These are phyloP conservation scores for Lucifuga dentata DNA, from an alignment of 2,113 vertebrate genomes.

Conservation along the genomic window DNA sequence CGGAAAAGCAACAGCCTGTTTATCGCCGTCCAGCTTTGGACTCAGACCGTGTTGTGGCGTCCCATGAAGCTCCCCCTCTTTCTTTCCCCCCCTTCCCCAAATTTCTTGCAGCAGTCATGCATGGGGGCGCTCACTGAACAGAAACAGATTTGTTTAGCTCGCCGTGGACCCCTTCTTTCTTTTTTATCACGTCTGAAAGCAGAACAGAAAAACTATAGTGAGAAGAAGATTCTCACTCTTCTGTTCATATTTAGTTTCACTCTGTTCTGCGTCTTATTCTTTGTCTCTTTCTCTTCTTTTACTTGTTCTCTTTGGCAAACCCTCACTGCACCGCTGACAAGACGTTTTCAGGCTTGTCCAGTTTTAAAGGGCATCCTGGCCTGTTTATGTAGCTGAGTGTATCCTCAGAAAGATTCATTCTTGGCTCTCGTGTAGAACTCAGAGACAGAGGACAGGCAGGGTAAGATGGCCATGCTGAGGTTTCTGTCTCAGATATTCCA, in stretches of 20 bases:
- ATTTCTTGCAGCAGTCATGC: conserved; percentile 61
- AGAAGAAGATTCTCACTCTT: conserved; percentile 48
- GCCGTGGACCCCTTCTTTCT: conserved; percentile 32
- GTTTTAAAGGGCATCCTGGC: conserved; percentile 54
- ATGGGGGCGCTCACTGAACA: conserved; percentile 76
- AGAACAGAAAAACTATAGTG: conserved; percentile 53
- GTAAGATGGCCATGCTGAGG: conserved; percentile 27
- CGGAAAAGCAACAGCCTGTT: conserved; percentile 79
- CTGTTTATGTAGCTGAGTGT: conserved; percentile 46
- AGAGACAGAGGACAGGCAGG: conserved; percentile 35
- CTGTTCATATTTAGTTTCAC: conserved; percentile 47
- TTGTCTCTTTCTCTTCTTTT: conserved; percentile 2
- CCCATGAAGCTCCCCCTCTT: neutral
- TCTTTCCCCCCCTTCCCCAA: neutral
- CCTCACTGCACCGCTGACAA: conserved; percentile 40
- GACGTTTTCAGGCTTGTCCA: conserved; percentile 42
- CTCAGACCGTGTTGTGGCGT: conserved; percentile 29
- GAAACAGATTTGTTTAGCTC: conserved; percentile 79
- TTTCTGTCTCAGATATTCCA: conserved; percentile 53
- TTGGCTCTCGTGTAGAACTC: conserved; percentile 44
- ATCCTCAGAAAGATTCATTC: conserved; percentile 60
- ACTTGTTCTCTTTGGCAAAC: conserved; percentile 15
- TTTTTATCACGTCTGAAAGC: conserved; percentile 59
- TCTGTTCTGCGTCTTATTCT: conserved; percentile 35
- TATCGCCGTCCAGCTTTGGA: conserved; percentile 71